These are phyloP conservation scores for Eupeodes latifasciatus DNA, from an alignment of 2,888 invertebrate genomes.

Conservation along the genomic window DNA sequence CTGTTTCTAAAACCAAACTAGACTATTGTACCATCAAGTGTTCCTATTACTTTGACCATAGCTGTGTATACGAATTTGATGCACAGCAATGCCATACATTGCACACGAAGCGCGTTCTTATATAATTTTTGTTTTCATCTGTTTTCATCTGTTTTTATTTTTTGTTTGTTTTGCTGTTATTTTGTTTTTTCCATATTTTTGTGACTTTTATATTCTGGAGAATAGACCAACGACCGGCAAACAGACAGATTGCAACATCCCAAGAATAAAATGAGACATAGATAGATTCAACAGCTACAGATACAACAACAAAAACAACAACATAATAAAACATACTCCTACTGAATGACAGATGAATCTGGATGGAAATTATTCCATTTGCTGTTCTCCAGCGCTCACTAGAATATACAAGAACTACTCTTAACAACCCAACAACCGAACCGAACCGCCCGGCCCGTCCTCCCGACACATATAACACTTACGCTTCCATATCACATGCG, in stretches of 20 bases:
- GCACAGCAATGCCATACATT: not conserved
- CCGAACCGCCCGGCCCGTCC: too few relatives aligned
- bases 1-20: too few relatives aligned
- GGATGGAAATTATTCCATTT: slow-evolving; percentile 70
- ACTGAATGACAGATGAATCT: slow-evolving; percentile 73
- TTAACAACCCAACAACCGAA: not conserved
- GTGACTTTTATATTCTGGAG: slow-evolving; percentile 61
- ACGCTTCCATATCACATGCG: not conserved
- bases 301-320: not conserved
- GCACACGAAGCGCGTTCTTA: not conserved
- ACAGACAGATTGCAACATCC: slow-evolving; percentile 43
- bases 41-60: too few relatives aligned
- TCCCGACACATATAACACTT: not conserved
- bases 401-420: slow-evolving; percentile 45
- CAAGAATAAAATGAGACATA: slow-evolving; percentile 8
- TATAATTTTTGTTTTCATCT: slow-evolving; percentile 39
- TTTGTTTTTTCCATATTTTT: slow-evolving; percentile 59
- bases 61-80: not conserved
- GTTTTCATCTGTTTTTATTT: slow-evolving; percentile 37
- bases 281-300: not conserved
- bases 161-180: too few relatives aligned
- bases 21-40: too few relatives aligned
- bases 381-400: slow-evolving; percentile 45
- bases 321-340: slow-evolving; percentile 51
- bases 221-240: slow-evolving; percentile 74